Conservation (phyloP, 2,888 invertebrate species). For the Mythimna impura region DNA sequence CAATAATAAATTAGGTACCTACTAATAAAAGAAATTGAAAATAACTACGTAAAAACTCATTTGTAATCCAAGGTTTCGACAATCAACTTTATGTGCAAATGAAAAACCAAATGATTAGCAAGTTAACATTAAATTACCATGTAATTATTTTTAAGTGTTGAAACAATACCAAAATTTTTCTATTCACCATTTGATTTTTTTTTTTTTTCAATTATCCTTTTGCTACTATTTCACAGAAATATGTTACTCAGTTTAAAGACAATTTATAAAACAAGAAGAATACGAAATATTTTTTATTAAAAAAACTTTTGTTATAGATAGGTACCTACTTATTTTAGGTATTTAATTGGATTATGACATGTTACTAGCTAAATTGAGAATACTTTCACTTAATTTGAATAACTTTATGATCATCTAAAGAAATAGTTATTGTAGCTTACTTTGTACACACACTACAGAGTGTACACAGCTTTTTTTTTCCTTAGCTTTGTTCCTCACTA, state of each 20-base stretch:
- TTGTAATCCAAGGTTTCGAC: conserved; percentile 12
- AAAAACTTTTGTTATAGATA: too few species aligned
- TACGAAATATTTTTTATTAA: background rate
- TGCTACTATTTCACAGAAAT: background rate
- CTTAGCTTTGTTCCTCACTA: too few species aligned
- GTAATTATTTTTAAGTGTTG: background rate
- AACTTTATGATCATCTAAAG: too few species aligned
- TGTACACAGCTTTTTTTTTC: too few species aligned
- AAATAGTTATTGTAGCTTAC: too few species aligned
- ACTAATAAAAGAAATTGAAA: background rate
- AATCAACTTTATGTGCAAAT: background rate
- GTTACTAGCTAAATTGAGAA: too few species aligned
- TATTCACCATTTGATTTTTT: background rate
- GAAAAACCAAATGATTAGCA: conserved; percentile 2
- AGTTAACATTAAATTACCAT: conserved; percentile 15
- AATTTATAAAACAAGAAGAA: background rate
- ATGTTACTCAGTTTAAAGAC: background rate
- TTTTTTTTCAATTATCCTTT: background rate
- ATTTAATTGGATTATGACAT: too few species aligned
- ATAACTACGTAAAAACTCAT: background rate
- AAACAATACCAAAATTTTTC: background rate
- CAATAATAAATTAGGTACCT: background rate
- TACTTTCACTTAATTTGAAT: too few species aligned
- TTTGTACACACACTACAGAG: too few species aligned
- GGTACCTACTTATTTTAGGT: too few species aligned